phyloP scores from a whole-genome alignment of 2,888 invertebrate species.

The Pheosia gnoma region DNA sequence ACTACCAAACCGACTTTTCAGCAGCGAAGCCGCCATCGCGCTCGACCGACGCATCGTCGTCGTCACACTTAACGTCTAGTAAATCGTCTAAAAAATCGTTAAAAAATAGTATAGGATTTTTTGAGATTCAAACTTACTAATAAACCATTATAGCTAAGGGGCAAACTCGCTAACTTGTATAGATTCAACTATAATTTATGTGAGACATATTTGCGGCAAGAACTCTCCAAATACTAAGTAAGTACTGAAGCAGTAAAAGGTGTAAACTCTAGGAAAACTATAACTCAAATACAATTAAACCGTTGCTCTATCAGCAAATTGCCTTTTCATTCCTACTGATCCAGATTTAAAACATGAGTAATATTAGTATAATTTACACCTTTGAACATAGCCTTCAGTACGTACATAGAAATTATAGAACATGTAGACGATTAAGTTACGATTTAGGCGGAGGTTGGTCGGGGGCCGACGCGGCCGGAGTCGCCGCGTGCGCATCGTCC shows the following conservation, averaged over 20 bases:
- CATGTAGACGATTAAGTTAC: slow-evolving; percentile 9
- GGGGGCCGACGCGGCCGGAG: slow-evolving; percentile 40
- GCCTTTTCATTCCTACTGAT: too few relatives aligned
- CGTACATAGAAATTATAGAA: background rate
- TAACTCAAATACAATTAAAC: too few relatives aligned
- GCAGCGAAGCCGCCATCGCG: slow-evolving; percentile 16
- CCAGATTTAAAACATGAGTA: too few relatives aligned
- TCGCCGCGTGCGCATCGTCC: slow-evolving; percentile 54
- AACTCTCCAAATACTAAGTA: background rate
- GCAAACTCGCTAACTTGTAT: background rate
- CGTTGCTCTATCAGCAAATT: too few relatives aligned
- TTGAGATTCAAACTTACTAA: slow-evolving; percentile 47
- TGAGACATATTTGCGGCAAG: background rate
- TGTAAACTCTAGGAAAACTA: too few relatives aligned
- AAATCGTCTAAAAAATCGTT: slow-evolving; percentile 53
- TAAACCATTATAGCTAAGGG: slow-evolving; percentile 13
- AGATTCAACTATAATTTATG: background rate
- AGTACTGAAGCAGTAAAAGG: background rate
- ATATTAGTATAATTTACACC: too few relatives aligned
- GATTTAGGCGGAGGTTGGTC: slow-evolving; percentile 28
- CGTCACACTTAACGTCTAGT: slow-evolving; percentile 42
- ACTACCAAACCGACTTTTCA: slow-evolving; percentile 20
- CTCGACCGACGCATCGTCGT: slow-evolving; percentile 14
- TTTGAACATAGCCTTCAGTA: background rate
- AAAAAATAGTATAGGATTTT: slow-evolving; percentile 57